Evolutionary conservation across 2,113 vertebrate genomes (phyloP), one percentile per base, ranked within the genome.

Genomic region (Proteles cristata): DNA sequence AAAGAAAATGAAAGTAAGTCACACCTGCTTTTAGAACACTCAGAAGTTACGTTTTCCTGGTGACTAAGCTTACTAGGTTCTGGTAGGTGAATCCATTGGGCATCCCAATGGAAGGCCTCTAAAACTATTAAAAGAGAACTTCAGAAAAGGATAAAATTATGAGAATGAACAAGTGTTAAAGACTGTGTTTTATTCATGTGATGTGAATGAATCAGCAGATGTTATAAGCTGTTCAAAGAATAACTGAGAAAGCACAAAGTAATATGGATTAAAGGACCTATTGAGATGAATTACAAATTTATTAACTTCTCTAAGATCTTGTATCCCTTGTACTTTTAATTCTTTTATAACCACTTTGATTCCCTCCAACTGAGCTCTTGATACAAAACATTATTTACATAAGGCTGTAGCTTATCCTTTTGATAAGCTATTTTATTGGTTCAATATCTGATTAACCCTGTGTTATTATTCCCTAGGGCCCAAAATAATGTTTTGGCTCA

Each of bases 231-330:
- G 63, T 76, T 76, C 48, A 82, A 76, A 81, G 7, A 2, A 39
- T 11, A 93, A 80, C 31, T 85, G 25, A 50, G 53, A 83, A 77
- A 50, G 2, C 17, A 95, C 10, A 91, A n/a, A 85, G 15, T 35
- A 61, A 39, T 23, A 48, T 21, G 43, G 19, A 81, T 45, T 33
- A 89, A 65, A 92, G 16, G 15, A 84, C 66, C 1, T 39, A 43
- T 25, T 31, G 28, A 93, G 93, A 74, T 63, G 14, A 65, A 93
- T 90, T 55, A 4, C 17, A 85, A 53, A 58, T 88, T 23, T 65
- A 17, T 66, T 84, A 80, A 63, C 33, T 82, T 63, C 7, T 7
- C 10, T 81, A 58, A 83, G 33, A 91, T 43, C n/a, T 45, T 88
- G 9, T 50, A 79, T 68, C 14, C 7, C 28, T 93, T 90, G 4